Base-by-base conservation (phyloP, 2,888 invertebrate species). In the Lithophane leautieri region DNA sequence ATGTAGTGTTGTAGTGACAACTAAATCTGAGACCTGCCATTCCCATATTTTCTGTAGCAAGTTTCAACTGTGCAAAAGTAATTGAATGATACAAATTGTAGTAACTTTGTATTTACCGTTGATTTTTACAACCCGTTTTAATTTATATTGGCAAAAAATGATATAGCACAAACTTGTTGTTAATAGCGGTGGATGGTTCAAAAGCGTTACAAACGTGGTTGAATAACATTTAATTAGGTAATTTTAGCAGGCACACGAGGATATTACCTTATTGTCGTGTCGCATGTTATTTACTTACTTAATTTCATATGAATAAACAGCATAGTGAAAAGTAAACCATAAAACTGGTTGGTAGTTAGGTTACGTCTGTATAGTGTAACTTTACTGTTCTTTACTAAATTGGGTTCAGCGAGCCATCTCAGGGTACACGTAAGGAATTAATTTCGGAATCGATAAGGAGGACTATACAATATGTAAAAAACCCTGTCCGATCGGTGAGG, bases 281-380 rank as follows among this genome's bases (percentile, higher is more conserved):
- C 12, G 11, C n/a, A 34, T 52, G 44, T 44, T 44, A 52, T 44
- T 52, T 75, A 75, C 61, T 61, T 12, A 19, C 19, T 19, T 42
- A 42, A 74, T 74, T 74, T n/a, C 14, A 47, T 40, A 25, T 58
- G n/a, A 72, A 56, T 25, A 22, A 25, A 73, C 11, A 73, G 25
- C 3, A 63, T 0, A 63, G 16, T 42, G 4, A 54, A 42, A 44
- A 44, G 11, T 4, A 70, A 42, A 70, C 28, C 16, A 54, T n/a
- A 54, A n/a, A 54, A 52, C n/a, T 52, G n/a, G 52, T 52, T 11
- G 52, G 34, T 34, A 34, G 34, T 34, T 34, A 34, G 34, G 4
- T 34, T 6, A 34, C 34, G 34, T n/a, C n/a, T n/a, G n/a, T n/a
- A n/a, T n/a, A n/a, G n/a, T n/a, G n/a, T n/a, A n/a, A n/a, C n/a